Percentiles rank a stretch among this genome's conserved stretches.
Evolutionary conservation across 2,113 vertebrate genomes (phyloP).

Genomic region (Perca schrenkii): DNA sequence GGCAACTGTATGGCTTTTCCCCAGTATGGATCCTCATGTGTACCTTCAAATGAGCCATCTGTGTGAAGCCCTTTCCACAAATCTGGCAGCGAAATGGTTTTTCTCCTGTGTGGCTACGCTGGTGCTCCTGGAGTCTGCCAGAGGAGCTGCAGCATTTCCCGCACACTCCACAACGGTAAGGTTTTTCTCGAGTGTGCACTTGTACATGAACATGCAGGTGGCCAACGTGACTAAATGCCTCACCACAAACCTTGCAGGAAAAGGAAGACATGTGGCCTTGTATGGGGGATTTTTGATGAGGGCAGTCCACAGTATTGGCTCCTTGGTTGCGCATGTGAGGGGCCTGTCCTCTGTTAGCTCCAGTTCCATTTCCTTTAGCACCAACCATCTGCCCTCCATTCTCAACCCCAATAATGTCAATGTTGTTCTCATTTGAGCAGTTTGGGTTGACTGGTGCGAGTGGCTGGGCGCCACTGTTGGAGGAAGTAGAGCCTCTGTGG

Average conservation of each 20-base stretch:
- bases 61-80: constrained; percentile 82
- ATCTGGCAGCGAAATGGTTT: constrained; percentile 83
- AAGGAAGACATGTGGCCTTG: constrained; percentile 80
- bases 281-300: constrained; percentile 77
- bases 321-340: constrained; percentile 76
- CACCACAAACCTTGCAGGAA: constrained; percentile 81
- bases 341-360: constrained; percentile 70
- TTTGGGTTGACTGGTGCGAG: constrained; percentile 81
- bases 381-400: constrained; percentile 78
- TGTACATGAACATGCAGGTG: constrained; percentile 82
- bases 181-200: constrained; percentile 82
- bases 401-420: constrained; percentile 80
- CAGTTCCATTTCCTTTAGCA: constrained; percentile 66
- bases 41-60: constrained; percentile 83
- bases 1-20: constrained; percentile 83
- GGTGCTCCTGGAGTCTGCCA: constrained; percentile 80
- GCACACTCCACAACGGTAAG: constrained; percentile 81
- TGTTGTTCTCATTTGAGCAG: constrained; percentile 84
- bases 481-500: constrained; percentile 70
- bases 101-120: constrained; percentile 82
- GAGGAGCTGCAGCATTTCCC: constrained; percentile 84
- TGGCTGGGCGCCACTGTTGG: constrained; percentile 72
- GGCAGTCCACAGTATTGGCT: constrained; percentile 70
- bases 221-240: constrained; percentile 79
- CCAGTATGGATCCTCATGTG: constrained; percentile 83